These are phyloP conservation scores for Phyllopteryx taeniolatus DNA, from an alignment of 2,113 vertebrate species.

Conservation along the genomic window DNA sequence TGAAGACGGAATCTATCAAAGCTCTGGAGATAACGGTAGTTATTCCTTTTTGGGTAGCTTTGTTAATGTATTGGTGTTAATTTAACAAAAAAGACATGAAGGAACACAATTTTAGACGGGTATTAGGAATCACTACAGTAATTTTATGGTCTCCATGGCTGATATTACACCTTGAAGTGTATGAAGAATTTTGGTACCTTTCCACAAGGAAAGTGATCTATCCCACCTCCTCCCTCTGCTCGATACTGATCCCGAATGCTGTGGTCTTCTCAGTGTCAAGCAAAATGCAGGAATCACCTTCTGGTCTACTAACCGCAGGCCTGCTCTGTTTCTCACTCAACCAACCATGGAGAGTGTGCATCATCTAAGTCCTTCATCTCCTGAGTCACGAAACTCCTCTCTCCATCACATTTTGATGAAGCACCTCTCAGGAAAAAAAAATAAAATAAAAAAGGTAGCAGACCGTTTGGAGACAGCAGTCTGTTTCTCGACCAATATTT, in stretches of 20 bases:
- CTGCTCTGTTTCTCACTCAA: slow-evolving; percentile 56
- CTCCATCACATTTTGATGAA: slow-evolving; percentile 50
- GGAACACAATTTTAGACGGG: neutral
- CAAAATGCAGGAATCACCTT: slow-evolving; percentile 41
- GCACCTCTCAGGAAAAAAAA: slow-evolving; percentile 18
- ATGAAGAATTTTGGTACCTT: slow-evolving; percentile 46
- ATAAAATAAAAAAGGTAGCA: neutral
- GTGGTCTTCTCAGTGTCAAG: slow-evolving; percentile 46
- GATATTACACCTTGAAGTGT: slow-evolving; percentile 40
- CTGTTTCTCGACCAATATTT: neutral
- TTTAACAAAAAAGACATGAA: neutral
- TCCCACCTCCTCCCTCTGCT: slow-evolving; percentile 29
- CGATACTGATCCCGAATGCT: slow-evolving; percentile 39
- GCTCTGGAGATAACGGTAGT: neutral
- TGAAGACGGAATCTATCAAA: neutral
- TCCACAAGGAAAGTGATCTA: slow-evolving; percentile 36
- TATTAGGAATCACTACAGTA: neutral
- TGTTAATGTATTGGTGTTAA: neutral
- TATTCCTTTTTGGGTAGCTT: neutral
- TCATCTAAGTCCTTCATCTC: slow-evolving; percentile 40
- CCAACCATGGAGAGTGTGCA: slow-evolving; percentile 41
- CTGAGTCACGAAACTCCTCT: slow-evolving; percentile 31
- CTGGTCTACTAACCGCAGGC: slow-evolving; percentile 37
- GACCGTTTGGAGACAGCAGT: slow-evolving; percentile 2
- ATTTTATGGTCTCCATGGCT: slow-evolving; percentile 21